Base-by-base conservation (phyloP, 2,113 vertebrate species). In the Blennius ocellaris region DNA sequence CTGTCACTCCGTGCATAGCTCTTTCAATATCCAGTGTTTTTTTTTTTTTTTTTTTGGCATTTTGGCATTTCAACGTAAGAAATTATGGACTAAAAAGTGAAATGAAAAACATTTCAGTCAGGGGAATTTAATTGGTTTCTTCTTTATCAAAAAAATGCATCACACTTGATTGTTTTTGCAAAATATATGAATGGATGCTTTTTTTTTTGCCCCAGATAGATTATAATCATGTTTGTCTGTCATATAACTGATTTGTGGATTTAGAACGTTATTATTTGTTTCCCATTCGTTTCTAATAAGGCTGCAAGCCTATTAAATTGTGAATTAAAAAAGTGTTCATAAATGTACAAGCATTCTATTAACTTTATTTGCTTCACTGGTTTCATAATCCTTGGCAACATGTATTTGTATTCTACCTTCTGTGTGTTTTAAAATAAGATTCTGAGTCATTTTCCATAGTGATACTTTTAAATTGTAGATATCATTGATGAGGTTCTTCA, bases 121-220 rank as follows among this genome's bases (percentile, higher is more conserved):
- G 8, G 2, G 21, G 8, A 49, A 30, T 78, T n/a, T 80, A 68
- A 48, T n/a, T n/a, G 5, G 12, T 14, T 15, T 48, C 7, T n/a
- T 12, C 7, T 3, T 0, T 12, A 48, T 48, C 15, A 15, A 48
- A 15, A 47, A 7, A n/a, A 48, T n/a, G 14, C 10, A 21, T 30
- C 21, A 30, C 21, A n/a, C 51, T 2, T 66, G 17, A 52, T 73
- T 84, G 72, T 48, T n/a, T 48, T 48, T 55, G 56, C 39, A 59
- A 53, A 81, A 30, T 4, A n/a, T n/a, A 76, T 78, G 43, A 83
- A 67, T 80, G 15, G 59, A 69, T 77, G 64, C 82, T 85, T 75
- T 66, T 30, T 30, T 30, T 30, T 30, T n/a, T n/a, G 77, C 67
- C 54, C 51, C 51, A 44, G 63, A 76, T 39, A 77, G 74, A 78